Percentiles rank a stretch among this genome's conserved stretches.
Evolutionary conservation across 2,888 invertebrate genomes (phyloP).

Genomic region (Ceriagrion tenellum): DNA sequence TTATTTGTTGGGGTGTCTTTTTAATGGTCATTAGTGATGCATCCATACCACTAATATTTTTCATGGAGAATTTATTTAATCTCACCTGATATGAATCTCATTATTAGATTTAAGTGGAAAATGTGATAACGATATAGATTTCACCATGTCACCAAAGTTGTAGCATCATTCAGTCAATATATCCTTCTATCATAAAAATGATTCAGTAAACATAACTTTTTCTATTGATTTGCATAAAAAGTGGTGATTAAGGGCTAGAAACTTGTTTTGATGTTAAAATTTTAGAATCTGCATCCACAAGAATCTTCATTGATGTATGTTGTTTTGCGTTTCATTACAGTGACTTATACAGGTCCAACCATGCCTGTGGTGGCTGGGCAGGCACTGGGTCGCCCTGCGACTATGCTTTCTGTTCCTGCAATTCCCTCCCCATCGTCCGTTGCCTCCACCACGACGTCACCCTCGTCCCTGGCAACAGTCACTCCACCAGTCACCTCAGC

Average conservation of each 20-base stretch:
- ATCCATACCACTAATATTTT: too few species aligned
- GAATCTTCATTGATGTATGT: background rate
- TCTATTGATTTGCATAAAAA: background rate
- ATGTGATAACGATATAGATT: too few species aligned
- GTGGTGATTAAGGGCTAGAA: background rate
- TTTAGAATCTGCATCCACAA: background rate
- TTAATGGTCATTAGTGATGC: too few species aligned
- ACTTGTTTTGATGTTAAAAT: background rate
- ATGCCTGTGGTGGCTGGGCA: slow-evolving; percentile 55
- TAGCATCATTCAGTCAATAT: too few species aligned
- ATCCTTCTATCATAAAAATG: too few species aligned
- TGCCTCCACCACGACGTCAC: background rate
- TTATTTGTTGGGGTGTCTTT: too few species aligned
- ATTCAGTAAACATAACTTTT: background rate
- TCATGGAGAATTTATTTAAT: too few species aligned
- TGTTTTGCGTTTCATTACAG: background rate
- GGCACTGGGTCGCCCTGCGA: slow-evolving; percentile 40
- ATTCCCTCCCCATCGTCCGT: slow-evolving; percentile 42
- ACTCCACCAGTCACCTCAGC: slow-evolving; percentile 40
- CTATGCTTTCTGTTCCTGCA: slow-evolving; percentile 52
- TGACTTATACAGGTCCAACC: slow-evolving; percentile 41
- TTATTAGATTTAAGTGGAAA: too few species aligned
- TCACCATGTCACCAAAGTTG: too few species aligned
- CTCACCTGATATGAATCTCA: too few species aligned
- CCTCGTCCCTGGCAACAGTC: background rate